Conservation (phyloP, 2,113 vertebrate genomes). For the Alligator mississippiensis region DNA sequence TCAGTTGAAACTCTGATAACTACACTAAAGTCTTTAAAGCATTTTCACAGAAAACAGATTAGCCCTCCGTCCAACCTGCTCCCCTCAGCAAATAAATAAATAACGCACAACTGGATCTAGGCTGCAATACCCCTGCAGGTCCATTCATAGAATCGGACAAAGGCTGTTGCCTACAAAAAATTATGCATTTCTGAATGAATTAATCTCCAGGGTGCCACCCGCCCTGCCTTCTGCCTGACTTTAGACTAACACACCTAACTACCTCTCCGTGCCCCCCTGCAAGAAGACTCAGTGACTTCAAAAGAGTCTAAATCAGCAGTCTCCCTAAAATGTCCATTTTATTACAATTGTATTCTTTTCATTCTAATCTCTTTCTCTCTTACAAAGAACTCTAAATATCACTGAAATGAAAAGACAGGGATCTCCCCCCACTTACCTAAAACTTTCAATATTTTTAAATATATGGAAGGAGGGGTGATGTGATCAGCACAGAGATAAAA, state of each 20-base stretch:
- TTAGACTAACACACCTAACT: no score
- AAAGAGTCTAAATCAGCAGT: constrained; percentile 18
- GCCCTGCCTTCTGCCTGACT: no score
- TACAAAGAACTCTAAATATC: constrained; percentile 1
- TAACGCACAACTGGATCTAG: neutral
- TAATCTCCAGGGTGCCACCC: no score
- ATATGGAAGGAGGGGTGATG: constrained; percentile 40
- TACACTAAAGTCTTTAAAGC: constrained; percentile 42
- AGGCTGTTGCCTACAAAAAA: no score
- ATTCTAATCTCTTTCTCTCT: neutral
- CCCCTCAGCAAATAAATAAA: constrained; percentile 42
- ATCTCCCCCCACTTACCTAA: neutral
- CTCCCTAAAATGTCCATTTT: neutral
- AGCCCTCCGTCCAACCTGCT: neutral
- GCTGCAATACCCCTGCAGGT: neutral
- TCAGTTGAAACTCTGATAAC: constrained; percentile 54
- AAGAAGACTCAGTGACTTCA: neutral
- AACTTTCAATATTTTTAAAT: neutral
- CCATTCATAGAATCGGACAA: no score
- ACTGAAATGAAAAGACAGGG: neutral
- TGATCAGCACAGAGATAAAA: constrained; percentile 55
- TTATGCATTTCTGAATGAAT: no score
- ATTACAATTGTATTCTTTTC: neutral
- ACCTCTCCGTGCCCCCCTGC: neutral
- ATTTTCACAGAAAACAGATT: neutral